Percentiles rank a stretch among this genome's conserved stretches.
Conservation (phyloP, 1,140 invertebrate species). For the Solenopsis invicta region DNA sequence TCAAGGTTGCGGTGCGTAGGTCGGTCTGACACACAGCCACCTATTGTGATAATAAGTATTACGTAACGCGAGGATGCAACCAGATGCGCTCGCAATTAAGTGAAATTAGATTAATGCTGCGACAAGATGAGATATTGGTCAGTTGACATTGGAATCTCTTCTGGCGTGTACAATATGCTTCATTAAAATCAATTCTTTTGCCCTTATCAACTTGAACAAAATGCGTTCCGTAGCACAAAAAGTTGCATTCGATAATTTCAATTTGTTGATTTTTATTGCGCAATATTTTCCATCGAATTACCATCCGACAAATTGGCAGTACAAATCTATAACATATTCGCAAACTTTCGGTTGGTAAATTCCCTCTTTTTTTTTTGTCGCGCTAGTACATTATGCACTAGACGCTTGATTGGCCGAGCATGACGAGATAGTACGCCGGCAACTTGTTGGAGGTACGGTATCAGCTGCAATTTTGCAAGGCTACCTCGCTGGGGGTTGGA, state of each 20-base stretch:
- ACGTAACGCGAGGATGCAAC: background rate
- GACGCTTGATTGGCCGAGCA: slow-evolving; percentile 40
- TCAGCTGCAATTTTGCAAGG: slow-evolving; percentile 67
- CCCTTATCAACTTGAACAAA: background rate
- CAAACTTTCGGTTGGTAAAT: background rate
- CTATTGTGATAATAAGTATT: background rate
- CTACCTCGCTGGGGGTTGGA: slow-evolving; percentile 47
- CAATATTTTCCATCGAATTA: background rate
- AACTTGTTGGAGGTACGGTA: slow-evolving; percentile 65
- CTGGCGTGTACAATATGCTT: background rate
- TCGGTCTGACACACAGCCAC: background rate
- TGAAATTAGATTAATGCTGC: background rate
- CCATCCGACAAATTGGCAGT: background rate
- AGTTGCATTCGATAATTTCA: background rate
- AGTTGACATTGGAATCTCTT: background rate
- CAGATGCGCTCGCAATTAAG: background rate
- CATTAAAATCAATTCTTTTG: background rate
- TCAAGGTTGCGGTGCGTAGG: slow-evolving; percentile 30
- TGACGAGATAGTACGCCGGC: slow-evolving; percentile 44
- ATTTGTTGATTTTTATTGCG: background rate
- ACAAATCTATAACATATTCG: background rate
- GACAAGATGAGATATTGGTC: background rate
- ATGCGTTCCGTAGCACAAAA: background rate
- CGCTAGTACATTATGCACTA: slow-evolving; percentile 9
- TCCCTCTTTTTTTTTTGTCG: background rate